These are phyloP conservation scores for Apamea crenata DNA, from an alignment of 2,888 invertebrate species.

Conservation along the genomic window DNA sequence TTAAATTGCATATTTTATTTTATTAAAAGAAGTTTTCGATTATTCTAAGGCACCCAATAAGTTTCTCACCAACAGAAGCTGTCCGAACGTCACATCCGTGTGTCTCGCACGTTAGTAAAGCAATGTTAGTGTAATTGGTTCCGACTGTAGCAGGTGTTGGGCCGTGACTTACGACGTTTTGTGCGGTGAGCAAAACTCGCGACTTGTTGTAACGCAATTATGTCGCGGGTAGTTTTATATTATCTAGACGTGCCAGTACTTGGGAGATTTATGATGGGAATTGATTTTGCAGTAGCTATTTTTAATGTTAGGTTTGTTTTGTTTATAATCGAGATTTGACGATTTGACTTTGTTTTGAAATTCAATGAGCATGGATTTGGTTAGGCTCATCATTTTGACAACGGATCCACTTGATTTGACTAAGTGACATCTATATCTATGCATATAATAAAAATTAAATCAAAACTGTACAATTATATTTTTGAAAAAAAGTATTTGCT, in stretches of 20 bases:
- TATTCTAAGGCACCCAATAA: neutral
- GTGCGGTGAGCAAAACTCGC: slow-evolving; percentile 62
- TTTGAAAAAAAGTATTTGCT: neutral
- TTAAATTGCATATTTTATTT: neutral
- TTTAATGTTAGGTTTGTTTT: neutral
- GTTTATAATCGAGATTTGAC: neutral
- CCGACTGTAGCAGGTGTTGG: slow-evolving; percentile 84
- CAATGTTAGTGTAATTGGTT: slow-evolving; percentile 82
- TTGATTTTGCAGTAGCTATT: neutral
- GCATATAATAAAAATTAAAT: neutral
- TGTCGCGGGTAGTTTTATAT: slow-evolving; percentile 66
- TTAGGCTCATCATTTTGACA: no score
- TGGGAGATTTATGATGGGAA: slow-evolving; percentile 13
- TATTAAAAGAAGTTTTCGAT: neutral
- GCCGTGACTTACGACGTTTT: slow-evolving; percentile 79
- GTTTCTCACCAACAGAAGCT: neutral
- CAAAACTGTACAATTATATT: neutral
- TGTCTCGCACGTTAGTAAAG: slow-evolving; percentile 66
- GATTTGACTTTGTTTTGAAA: neutral
- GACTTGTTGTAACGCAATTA: slow-evolving; percentile 64
- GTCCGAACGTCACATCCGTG: slow-evolving; percentile 55
- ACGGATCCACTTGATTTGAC: neutral
- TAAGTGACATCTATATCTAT: neutral
- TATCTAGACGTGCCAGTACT: slow-evolving; percentile 48
- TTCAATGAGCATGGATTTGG: neutral